These are phyloP conservation scores for Parazoanthus swiftii DNA, from an alignment of 92 coral and sea anemone species.

Conservation along the genomic window DNA sequence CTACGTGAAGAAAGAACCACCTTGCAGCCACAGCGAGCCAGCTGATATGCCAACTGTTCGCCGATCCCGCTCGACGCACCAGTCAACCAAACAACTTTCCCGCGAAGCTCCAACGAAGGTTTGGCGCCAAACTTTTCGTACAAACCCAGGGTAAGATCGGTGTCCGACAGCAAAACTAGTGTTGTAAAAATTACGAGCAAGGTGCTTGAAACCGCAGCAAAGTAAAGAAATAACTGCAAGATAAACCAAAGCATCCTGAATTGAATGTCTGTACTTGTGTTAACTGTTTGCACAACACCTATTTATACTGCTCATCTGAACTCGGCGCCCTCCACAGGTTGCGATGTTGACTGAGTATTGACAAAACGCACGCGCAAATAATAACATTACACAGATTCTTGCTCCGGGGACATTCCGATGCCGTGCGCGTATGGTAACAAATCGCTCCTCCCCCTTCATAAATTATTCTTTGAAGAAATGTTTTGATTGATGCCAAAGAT, in stretches of 20 bases:
- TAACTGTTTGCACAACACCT: background rate
- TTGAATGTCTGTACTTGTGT: background rate
- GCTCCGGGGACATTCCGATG: background rate
- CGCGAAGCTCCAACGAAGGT: constrained; percentile 78
- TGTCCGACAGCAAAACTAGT: constrained; percentile 61
- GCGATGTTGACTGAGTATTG: background rate
- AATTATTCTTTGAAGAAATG: background rate
- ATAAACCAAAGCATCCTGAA: constrained; percentile 21
- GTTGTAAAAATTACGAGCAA: constrained; percentile 40
- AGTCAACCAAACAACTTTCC: constrained; percentile 92
- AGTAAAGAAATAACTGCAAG: constrained; percentile 29
- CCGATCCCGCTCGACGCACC: constrained; percentile 99
- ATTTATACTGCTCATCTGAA: background rate
- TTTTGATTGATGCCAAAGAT: no score
- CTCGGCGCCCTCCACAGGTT: background rate
- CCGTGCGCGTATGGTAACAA: background rate
- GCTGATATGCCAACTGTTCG: constrained; percentile 83
- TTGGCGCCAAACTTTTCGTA: constrained; percentile 81
- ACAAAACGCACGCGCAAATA: background rate
- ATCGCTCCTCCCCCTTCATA: background rate
- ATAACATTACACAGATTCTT: background rate
- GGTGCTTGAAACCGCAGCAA: constrained; percentile 24
- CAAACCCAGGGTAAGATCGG: constrained; percentile 81
- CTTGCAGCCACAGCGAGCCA: constrained; percentile 85
- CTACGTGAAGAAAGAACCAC: constrained; percentile 90